These are phyloP conservation scores for Dromaius novaehollandiae DNA, from an alignment of 2,113 vertebrate species.

Conservation along the genomic window DNA sequence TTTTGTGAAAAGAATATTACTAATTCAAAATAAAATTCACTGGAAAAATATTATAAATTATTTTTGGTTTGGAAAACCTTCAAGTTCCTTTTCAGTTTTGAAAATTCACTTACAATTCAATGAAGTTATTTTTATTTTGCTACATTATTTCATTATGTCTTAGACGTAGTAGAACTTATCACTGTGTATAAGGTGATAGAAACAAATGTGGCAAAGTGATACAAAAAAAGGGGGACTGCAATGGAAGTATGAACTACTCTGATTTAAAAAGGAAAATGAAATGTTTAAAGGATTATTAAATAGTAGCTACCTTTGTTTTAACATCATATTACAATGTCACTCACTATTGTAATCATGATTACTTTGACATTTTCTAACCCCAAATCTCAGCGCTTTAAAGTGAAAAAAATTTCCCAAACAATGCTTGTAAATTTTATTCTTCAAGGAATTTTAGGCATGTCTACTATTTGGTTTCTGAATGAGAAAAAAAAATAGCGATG, in stretches of 20 bases:
- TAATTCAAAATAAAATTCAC: no score
- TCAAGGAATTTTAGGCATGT: background rate
- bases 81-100: background rate
- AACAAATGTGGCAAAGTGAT: background rate
- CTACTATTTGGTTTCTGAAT: background rate
- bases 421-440: background rate
- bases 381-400: background rate
- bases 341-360: background rate
- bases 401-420: background rate
- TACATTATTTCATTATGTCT: background rate
- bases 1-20: background rate
- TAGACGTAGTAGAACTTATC: background rate
- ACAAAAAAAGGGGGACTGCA: background rate
- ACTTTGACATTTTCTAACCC: background rate
- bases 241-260: background rate
- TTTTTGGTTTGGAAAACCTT: background rate
- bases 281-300: background rate
- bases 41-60: background rate
- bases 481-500: background rate
- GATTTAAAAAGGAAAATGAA: background rate
- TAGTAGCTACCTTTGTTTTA: background rate
- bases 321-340: background rate
- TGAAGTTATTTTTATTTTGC: background rate
- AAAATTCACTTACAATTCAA: background rate
- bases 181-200: background rate